Evolutionary conservation across 2,888 invertebrate species (phyloP).

Genomic region (Orgyia antiqua): DNA sequence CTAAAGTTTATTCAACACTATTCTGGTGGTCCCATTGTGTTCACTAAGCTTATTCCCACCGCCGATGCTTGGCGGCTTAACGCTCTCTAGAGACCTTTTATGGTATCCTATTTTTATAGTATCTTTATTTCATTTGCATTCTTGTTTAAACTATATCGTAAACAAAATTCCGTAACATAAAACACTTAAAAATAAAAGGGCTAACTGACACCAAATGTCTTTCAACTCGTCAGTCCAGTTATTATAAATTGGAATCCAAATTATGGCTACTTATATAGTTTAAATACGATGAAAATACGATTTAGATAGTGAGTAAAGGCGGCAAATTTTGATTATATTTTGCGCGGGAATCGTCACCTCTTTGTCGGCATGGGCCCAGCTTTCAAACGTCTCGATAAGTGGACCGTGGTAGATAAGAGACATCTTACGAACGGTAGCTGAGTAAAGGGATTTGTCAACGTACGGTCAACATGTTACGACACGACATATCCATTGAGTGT

Average conservation of each 20-base stretch:
- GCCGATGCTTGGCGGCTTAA: constrained; percentile 42
- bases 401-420: constrained; percentile 55
- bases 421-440: constrained; percentile 61
- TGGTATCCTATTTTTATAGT: constrained; percentile 49
- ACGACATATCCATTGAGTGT: constrained; percentile 16
- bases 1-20: constrained; percentile 66
- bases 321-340: constrained; percentile 41
- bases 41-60: constrained; percentile 47
- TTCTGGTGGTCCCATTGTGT: constrained; percentile 76
- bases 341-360: constrained; percentile 62
- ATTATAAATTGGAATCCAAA: too few relatives aligned
- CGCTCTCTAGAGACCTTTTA: constrained; percentile 53
- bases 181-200: constrained; percentile 35
- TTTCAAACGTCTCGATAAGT: constrained; percentile 62
- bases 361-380: constrained; percentile 62
- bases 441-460: constrained; percentile 66
- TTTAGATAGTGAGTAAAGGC: constrained; percentile 23
- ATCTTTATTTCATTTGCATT: constrained; percentile 60
- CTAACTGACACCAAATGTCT: constrained; percentile 28
- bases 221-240: constrained; percentile 21
- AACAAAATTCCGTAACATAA: constrained; percentile 34
- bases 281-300: constrained; percentile 18
- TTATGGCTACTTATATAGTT: too few relatives aligned
- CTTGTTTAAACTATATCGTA: constrained; percentile 49
- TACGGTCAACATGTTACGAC: constrained; percentile 59